Conservation (phyloP, 2,797 vertebrate species). For the Trachurus trachurus region DNA sequence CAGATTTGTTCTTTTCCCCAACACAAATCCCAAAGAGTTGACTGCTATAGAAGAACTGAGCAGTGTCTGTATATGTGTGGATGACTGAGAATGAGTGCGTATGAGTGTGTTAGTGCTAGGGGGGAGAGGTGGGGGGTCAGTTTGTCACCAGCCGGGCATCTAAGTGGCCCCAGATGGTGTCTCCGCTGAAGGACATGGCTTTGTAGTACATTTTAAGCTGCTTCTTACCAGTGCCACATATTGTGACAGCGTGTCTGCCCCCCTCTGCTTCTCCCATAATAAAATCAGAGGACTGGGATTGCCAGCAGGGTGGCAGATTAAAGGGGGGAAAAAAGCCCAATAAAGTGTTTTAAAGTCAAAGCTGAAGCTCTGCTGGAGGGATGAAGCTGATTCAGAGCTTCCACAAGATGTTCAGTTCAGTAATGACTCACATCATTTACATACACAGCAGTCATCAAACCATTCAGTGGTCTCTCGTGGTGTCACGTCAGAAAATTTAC, state of each 20-base stretch:
- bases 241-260: slow-evolving; percentile 12
- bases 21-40: slow-evolving; percentile 36
- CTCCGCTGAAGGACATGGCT: slow-evolving; percentile 39
- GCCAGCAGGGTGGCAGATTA: background rate
- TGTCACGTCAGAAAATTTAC: background rate
- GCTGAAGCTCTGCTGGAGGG: background rate
- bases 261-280: background rate
- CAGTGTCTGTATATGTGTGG: slow-evolving; percentile 40
- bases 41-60: slow-evolving; percentile 32
- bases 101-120: slow-evolving; percentile 35
- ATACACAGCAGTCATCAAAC: background rate
- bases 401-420: background rate
- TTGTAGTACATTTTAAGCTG: slow-evolving; percentile 42
- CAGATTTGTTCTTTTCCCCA: slow-evolving; percentile 61
- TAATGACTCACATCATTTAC: background rate
- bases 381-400: background rate
- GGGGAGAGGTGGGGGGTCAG: slow-evolving; percentile 11
- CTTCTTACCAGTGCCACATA: slow-evolving; percentile 9
- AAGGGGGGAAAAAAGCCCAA: background rate
- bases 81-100: slow-evolving; percentile 29
- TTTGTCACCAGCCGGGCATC: slow-evolving; percentile 50
- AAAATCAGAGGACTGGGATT: background rate
- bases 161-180: slow-evolving; percentile 74
- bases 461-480: background rate
- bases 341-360: background rate